These are phyloP conservation scores for Neoitamus cyanurus DNA, from an alignment of 2,888 invertebrate species.

Conservation along the genomic window DNA sequence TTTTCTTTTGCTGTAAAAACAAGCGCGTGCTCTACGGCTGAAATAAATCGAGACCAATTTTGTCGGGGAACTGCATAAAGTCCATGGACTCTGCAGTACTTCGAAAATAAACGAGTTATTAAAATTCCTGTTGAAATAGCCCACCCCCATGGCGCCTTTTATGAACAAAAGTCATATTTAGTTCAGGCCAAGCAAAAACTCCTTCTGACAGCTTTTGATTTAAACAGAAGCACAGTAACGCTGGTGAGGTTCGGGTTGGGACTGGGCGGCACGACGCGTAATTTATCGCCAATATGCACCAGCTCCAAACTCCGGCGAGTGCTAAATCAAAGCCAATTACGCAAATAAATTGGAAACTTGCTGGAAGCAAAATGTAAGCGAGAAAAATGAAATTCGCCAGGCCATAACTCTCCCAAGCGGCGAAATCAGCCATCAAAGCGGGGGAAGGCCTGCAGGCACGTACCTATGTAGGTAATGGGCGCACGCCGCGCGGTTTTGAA, in stretches of 20 bases:
- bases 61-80: neutral
- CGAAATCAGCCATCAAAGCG: neutral
- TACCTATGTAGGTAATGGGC: neutral
- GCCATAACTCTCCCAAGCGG: neutral
- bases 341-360: conserved; percentile 26
- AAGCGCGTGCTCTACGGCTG: neutral
- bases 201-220: conserved; percentile 29
- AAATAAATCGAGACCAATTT: neutral
- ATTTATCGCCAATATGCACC: conserved; percentile 33
- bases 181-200: neutral
- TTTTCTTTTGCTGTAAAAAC: neutral
- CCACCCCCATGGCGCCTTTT: neutral
- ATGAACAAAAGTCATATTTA: neutral
- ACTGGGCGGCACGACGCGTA: neutral
- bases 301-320: neutral
- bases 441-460: neutral
- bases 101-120: neutral
- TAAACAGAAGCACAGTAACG: conserved; percentile 3
- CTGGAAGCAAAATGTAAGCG: neutral
- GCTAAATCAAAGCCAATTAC: conserved; percentile 35
- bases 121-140: neutral
- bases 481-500: neutral
- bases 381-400: neutral
- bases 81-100: neutral
- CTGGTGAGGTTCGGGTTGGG: neutral